phyloP scores from a whole-genome alignment of 2,888 invertebrate species.

The Polymixis flavicincta region DNA sequence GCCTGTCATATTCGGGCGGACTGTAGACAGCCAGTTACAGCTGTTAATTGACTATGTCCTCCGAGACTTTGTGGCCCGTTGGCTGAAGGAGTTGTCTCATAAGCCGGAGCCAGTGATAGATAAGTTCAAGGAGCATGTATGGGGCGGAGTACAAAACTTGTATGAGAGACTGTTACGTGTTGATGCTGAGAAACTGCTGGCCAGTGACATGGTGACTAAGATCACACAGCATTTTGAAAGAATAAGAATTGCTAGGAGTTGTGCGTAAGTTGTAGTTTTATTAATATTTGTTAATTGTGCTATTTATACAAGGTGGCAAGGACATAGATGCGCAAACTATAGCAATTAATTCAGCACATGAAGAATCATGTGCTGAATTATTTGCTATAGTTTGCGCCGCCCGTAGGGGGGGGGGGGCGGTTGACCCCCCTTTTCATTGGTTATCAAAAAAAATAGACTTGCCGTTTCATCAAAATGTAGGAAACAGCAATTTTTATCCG shows the following conservation, averaged over 20 bases:
- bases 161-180: conserved; percentile 94
- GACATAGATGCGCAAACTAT: too few species aligned
- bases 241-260: conserved; percentile 94
- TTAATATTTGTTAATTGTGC: neutral
- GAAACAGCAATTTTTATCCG: too few species aligned
- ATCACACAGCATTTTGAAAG: conserved; percentile 96
- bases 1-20: conserved; percentile 95
- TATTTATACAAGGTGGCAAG: neutral
- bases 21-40: conserved; percentile 95
- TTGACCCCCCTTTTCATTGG: too few species aligned
- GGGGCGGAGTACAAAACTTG: conserved; percentile 94
- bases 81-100: conserved; percentile 93
- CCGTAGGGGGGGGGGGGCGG: too few species aligned
- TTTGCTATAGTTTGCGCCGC: too few species aligned
- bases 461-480: too few species aligned
- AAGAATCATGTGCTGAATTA: too few species aligned
- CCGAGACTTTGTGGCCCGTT: conserved; percentile 94
- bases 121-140: conserved; percentile 94
- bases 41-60: conserved; percentile 95
- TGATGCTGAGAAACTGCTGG: conserved; percentile 95
- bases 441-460: too few species aligned
- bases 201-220: conserved; percentile 95
- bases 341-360: too few species aligned
- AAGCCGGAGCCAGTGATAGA: conserved; percentile 92
- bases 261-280: conserved; percentile 91